Percentiles rank a stretch among this genome's conserved stretches.
Evolutionary conservation across 64 coral and sea anemone species (phyloP).

Genomic region (Dendrophyllia cribrosa): DNA sequence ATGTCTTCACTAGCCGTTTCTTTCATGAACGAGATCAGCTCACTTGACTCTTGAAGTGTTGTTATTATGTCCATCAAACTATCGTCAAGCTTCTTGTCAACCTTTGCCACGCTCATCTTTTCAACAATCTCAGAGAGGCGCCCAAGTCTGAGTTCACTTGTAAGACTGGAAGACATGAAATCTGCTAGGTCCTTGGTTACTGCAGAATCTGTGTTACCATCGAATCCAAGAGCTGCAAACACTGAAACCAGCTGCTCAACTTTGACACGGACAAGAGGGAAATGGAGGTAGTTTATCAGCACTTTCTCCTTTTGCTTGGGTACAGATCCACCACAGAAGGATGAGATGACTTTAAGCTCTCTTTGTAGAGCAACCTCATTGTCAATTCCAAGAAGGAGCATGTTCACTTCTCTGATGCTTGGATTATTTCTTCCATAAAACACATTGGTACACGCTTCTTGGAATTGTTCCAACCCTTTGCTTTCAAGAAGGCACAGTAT

Average conservation of each 20-base stretch:
- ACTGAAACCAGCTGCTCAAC: constrained; percentile 5
- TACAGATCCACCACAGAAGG: background rate
- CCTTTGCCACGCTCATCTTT: background rate
- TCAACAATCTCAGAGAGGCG: background rate
- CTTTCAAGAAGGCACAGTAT: background rate
- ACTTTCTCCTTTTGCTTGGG: background rate
- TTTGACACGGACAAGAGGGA: background rate
- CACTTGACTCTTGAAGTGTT: constrained; percentile 31
- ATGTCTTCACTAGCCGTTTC: constrained; percentile 53
- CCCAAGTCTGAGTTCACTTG: background rate
- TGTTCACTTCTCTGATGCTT: background rate
- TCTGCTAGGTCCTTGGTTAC: constrained; percentile 1
- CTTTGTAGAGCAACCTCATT: background rate
- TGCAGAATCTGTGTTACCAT: background rate
- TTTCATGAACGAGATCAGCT: constrained; percentile 36
- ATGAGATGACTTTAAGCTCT: background rate
- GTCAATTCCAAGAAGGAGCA: background rate
- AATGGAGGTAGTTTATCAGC: constrained; percentile 8
- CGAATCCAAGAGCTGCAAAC: constrained; percentile 4
- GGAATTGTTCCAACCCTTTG: background rate
- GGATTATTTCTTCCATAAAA: background rate
- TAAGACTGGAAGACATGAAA: background rate
- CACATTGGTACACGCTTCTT: background rate
- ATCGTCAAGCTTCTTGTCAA: background rate
- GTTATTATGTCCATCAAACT: background rate